Percentiles rank a stretch among this genome's conserved stretches.
Conservation (phyloP, 1,140 invertebrate genomes). For the Eriosoma lanigerum region DNA sequence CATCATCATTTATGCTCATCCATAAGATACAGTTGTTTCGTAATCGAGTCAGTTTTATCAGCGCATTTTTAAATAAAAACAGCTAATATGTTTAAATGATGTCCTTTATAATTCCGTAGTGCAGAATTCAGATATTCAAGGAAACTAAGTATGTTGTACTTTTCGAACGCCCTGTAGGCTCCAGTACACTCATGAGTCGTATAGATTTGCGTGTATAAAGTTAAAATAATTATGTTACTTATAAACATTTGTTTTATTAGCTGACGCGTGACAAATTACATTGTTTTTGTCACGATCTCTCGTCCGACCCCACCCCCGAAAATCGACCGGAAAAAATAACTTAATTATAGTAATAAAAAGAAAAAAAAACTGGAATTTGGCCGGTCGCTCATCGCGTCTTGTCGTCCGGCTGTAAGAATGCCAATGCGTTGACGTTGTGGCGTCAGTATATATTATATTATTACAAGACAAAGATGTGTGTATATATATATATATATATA, state of each 20-base stretch:
- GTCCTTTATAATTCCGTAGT: too few relatives aligned
- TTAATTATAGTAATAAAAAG: slow-evolving; percentile 24
- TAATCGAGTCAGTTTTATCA: too few relatives aligned
- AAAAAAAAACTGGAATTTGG: slow-evolving; percentile 19
- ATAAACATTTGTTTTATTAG: slow-evolving; percentile 39
- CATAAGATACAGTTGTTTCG: too few relatives aligned
- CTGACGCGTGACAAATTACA: slow-evolving; percentile 46
- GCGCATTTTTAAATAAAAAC: too few relatives aligned
- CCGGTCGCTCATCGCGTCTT: background rate
- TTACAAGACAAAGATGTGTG: too few relatives aligned
- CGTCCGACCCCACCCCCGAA: background rate
- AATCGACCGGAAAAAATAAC: slow-evolving; percentile 45
- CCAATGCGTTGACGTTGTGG: background rate
- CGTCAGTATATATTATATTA: background rate
- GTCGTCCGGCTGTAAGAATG: background rate
- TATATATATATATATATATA: too few relatives aligned
- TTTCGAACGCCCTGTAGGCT: too few relatives aligned
- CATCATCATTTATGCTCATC: too few relatives aligned
- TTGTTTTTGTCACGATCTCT: slow-evolving; percentile 42
- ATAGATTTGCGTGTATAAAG: slow-evolving; percentile 21
- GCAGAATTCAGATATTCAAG: too few relatives aligned
- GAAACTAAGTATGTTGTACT: too few relatives aligned
- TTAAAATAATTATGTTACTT: slow-evolving; percentile 30
- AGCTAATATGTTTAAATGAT: too few relatives aligned
- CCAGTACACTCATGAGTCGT: too few relatives aligned